phyloP scores from a whole-genome alignment of 1,140 invertebrate genomes.

The Bombus turneri region DNA sequence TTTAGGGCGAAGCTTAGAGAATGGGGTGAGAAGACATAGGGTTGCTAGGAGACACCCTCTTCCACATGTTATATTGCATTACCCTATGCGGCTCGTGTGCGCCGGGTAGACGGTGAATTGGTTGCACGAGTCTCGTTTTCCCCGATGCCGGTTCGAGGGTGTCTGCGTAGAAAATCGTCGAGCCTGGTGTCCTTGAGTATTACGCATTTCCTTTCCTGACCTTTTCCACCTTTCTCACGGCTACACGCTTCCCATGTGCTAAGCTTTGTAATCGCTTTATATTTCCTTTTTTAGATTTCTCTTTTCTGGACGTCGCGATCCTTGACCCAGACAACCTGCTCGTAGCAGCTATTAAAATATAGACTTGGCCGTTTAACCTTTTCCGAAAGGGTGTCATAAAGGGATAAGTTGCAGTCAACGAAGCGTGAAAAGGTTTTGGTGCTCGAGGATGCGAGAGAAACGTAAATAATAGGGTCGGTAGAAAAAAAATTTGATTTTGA shows the following conservation, averaged over 20 bases:
- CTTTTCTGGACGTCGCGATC: not conserved
- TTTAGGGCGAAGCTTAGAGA: conserved; percentile 71
- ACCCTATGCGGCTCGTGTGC: conserved; percentile 72
- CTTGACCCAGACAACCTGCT: conserved; percentile 1
- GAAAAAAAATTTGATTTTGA: not conserved
- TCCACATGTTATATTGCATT: conserved; percentile 79
- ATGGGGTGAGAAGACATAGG: conserved; percentile 74
- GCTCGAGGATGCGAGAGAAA: not conserved
- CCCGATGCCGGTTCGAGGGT: conserved; percentile 66
- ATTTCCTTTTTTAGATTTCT: not conserved
- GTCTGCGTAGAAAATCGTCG: conserved; percentile 67
- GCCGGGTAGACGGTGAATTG: conserved; percentile 63
- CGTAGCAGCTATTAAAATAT: not conserved
- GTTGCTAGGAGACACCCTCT: conserved; percentile 80
- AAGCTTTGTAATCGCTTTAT: not conserved
- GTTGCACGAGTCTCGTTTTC: conserved; percentile 71
- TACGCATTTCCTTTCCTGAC: conserved; percentile 45
- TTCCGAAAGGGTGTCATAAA: not conserved
- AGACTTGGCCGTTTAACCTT: conserved; percentile 8
- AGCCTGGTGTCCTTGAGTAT: conserved; percentile 26
- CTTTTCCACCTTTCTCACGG: conserved; percentile 40
- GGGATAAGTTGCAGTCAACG: not conserved
- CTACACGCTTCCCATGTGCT: not conserved
- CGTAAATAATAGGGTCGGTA: too few relatives aligned
- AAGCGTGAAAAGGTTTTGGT: not conserved